Evolutionary conservation across 2,113 vertebrate species (phyloP).

Genomic region (Tenrec ecaudatus): DNA sequence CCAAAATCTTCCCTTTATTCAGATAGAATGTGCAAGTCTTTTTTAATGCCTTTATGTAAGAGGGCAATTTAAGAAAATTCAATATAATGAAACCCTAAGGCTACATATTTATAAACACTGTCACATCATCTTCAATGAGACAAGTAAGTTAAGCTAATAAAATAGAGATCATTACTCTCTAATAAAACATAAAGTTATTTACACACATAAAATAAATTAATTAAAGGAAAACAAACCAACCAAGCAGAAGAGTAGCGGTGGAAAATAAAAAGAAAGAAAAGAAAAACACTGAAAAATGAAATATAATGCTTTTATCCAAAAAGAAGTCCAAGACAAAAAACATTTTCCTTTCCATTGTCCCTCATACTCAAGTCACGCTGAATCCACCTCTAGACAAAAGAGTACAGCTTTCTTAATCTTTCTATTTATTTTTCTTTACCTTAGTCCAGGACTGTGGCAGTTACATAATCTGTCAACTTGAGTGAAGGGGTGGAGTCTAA

Average conservation of each 20-base stretch:
- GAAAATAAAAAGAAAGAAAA: background rate
- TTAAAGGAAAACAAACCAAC: background rate
- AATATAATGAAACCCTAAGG: slow-evolving; percentile 9
- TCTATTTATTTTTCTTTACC: background rate
- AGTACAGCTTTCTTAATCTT: background rate
- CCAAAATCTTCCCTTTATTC: background rate
- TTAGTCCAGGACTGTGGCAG: background rate
- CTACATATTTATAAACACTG: background rate
- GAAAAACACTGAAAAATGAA: background rate
- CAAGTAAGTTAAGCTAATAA: slow-evolving; percentile 24
- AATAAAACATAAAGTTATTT: slow-evolving; percentile 1
- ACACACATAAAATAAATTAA: background rate
- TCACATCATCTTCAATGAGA: background rate
- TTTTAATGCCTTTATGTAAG: background rate
- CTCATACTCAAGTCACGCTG: background rate
- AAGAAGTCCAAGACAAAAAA: background rate
- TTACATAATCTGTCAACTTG: too few species aligned
- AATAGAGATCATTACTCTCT: background rate
- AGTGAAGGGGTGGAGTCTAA: too few species aligned
- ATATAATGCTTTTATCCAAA: background rate
- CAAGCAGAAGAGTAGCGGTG: background rate
- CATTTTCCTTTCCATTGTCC: background rate
- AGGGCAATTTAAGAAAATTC: background rate
- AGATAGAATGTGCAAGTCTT: background rate
- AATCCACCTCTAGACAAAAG: background rate